A percentile compares a stretch with the other conserved stretches of the same genome.
These are phyloP conservation scores for Virgularia gustaviana DNA, from an alignment of 92 coral and sea anemone species.

Conservation along the genomic window DNA sequence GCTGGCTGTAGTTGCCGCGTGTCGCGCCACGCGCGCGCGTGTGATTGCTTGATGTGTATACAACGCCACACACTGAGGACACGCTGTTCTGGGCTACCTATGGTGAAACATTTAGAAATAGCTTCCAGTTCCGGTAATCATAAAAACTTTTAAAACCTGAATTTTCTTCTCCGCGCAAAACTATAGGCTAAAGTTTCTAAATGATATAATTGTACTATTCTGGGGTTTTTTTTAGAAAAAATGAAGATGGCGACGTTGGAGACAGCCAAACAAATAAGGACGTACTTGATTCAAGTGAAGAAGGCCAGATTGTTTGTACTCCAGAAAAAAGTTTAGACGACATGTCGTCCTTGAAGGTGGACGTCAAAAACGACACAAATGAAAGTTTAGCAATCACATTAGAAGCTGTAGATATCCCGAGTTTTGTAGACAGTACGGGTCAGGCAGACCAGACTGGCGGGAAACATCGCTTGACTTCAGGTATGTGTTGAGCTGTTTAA, in stretches of 20 bases:
- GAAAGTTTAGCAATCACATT: conserved; percentile 71
- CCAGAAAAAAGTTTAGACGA: conserved; percentile 13
- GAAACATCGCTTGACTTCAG: background rate
- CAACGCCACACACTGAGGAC: too few relatives aligned
- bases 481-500: background rate
- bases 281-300: conserved; percentile 17
- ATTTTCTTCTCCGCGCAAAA: too few relatives aligned
- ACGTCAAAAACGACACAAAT: conserved; percentile 61
- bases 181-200: too few relatives aligned
- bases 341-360: background rate
- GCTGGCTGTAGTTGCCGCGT: too few relatives aligned
- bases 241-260: background rate
- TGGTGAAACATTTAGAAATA: too few relatives aligned
- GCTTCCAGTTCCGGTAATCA: too few relatives aligned
- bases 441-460: conserved; percentile 16
- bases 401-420: conserved; percentile 74
- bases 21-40: too few relatives aligned
- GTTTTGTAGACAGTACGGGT: conserved; percentile 54
- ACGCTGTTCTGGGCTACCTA: too few relatives aligned
- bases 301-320: background rate
- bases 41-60: too few relatives aligned
- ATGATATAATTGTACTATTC: background rate
- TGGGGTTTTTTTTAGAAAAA: too few relatives aligned
- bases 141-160: too few relatives aligned
- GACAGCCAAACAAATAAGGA: background rate